phyloP scores from a whole-genome alignment of 2,113 vertebrate genomes.

The Diadophis punctatus region DNA sequence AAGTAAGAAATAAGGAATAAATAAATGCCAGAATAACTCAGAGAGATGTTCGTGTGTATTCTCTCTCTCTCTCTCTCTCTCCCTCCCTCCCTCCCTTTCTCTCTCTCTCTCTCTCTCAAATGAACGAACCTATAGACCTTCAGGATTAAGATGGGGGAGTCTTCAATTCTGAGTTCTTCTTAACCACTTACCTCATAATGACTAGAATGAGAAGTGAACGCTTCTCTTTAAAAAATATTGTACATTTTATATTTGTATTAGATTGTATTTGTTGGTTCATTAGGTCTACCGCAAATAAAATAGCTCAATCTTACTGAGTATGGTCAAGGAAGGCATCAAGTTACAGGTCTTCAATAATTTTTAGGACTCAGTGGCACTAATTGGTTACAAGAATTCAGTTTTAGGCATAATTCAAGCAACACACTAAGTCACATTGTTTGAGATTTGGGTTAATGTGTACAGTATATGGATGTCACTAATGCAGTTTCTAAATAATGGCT shows the following conservation, averaged over 20 bases:
- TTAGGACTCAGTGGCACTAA: not conserved
- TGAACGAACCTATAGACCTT: slow-evolving; percentile 26
- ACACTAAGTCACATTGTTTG: not conserved
- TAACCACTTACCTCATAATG: slow-evolving; percentile 12
- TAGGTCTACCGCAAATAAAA: slow-evolving; percentile 14
- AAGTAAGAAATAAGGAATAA: slow-evolving; percentile 7
- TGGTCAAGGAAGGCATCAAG: not conserved
- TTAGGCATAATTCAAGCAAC: not conserved
- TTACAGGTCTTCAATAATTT: not conserved
- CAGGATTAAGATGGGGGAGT: slow-evolving; percentile 17
- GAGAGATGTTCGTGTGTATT: not conserved
- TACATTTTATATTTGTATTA: slow-evolving; percentile 12
- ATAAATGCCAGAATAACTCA: not conserved
- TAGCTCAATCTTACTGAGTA: rapidly evolving
- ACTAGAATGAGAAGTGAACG: slow-evolving; percentile 34
- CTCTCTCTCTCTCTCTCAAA: not conserved
- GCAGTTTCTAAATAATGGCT: not conserved
- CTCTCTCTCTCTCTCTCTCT: not conserved
- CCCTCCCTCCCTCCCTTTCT: too few relatives aligned
- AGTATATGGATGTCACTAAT: not conserved
- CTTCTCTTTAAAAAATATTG: not conserved
- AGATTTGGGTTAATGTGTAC: not conserved
- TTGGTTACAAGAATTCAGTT: not conserved
- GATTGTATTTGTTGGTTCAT: not conserved
- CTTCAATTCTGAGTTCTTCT: slow-evolving; percentile 26